These are phyloP conservation scores for Cryptosula pallasiana DNA, from an alignment of 2,888 invertebrate species.

Conservation along the genomic window DNA sequence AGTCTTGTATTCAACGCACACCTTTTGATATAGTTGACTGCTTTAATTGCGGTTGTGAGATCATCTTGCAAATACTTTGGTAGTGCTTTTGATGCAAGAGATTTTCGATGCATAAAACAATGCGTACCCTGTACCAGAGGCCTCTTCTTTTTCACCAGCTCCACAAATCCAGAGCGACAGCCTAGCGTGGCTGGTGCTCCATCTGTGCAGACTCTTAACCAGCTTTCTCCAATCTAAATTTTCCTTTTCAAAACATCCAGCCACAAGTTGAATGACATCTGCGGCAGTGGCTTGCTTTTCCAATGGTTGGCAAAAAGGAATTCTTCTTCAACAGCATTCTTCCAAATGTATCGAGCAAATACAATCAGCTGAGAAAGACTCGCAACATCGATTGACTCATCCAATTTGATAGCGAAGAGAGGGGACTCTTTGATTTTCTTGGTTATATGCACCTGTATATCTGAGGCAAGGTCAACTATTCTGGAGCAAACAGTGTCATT, in stretches of 20 bases:
- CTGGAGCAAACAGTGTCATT: not conserved
- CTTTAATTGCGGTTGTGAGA: not conserved
- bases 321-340: not conserved
- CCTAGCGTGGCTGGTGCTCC: not conserved
- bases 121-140: not conserved
- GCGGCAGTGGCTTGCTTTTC: not conserved
- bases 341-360: not conserved
- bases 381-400: not conserved
- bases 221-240: not conserved
- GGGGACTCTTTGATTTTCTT: not conserved
- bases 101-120: not conserved
- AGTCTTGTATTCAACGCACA: slow-evolving; percentile 3
- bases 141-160: not conserved
- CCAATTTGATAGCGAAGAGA: not conserved
- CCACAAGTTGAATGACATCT: not conserved
- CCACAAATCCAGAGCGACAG: not conserved
- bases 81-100: not conserved
- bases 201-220: not conserved
- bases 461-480: not conserved
- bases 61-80: not conserved
- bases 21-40: not conserved
- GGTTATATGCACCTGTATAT: not conserved
- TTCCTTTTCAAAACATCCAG: not conserved
- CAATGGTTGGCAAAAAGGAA: not conserved
- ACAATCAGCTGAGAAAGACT: not conserved